Evolutionary conservation across 1,140 invertebrate genomes (phyloP).

Genomic region (Stegodyphus mimosarum): DNA sequence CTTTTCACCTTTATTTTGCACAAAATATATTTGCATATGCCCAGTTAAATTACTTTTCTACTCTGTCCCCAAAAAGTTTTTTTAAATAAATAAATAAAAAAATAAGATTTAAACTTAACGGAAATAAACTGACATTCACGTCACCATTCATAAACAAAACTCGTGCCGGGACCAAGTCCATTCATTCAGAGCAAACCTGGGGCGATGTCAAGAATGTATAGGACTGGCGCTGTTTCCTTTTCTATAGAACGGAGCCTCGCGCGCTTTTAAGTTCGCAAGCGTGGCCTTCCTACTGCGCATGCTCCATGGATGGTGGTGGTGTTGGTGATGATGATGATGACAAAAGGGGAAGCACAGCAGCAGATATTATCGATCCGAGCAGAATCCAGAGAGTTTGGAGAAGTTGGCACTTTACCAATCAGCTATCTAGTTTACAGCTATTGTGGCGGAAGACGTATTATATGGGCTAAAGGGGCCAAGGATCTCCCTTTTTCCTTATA

Average conservation of each 20-base stretch:
- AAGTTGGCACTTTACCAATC: slow-evolving; percentile 57
- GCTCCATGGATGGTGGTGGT: slow-evolving; percentile 30
- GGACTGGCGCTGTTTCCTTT: too few relatives aligned
- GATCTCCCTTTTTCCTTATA: slow-evolving; percentile 10
- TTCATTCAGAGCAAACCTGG: too few relatives aligned
- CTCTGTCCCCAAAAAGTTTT: too few relatives aligned
- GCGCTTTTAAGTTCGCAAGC: slow-evolving; percentile 19
- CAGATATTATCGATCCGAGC: slow-evolving; percentile 52
- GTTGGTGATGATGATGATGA: slow-evolving; percentile 9
- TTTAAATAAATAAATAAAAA: too few relatives aligned
- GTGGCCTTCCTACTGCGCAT: slow-evolving; percentile 31
- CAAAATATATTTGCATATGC: too few relatives aligned
- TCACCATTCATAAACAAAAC: too few relatives aligned
- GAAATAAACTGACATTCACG: too few relatives aligned
- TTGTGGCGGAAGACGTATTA: slow-evolving; percentile 37
- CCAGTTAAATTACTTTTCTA: too few relatives aligned
- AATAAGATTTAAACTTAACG: too few relatives aligned
- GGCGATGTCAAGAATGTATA: too few relatives aligned
- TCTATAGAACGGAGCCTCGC: background rate
- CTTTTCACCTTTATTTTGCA: too few relatives aligned
- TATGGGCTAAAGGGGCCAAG: background rate
- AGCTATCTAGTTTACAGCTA: slow-evolving; percentile 51
- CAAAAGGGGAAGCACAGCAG: slow-evolving; percentile 36
- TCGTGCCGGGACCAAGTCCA: too few relatives aligned
- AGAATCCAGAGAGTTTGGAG: slow-evolving; percentile 27